phyloP scores from a whole-genome alignment of 2,797 vertebrate genomes.

The Ctenopoma multispine region DNA sequence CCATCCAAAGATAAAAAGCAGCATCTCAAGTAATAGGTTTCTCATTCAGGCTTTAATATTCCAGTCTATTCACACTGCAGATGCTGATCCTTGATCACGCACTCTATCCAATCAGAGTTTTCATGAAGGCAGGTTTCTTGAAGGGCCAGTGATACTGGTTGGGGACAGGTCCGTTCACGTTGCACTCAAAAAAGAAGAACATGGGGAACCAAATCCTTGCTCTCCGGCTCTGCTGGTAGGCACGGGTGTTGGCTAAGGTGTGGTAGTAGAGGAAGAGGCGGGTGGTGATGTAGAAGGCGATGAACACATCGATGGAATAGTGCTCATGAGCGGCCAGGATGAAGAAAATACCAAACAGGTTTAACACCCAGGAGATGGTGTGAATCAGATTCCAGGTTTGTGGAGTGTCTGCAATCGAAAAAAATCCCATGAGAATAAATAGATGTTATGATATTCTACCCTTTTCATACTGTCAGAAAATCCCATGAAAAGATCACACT shows the following conservation, averaged over 20 bases:
- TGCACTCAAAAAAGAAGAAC: constrained; percentile 99
- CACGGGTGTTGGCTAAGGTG: constrained; percentile 94
- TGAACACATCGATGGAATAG: constrained; percentile 98
- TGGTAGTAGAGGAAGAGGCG: constrained; percentile 98
- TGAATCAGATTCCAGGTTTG: constrained; percentile 97
- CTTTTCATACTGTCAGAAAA: background rate
- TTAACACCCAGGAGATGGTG: constrained; percentile 97
- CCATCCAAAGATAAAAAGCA: constrained; percentile 21
- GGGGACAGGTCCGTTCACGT: constrained; percentile 95
- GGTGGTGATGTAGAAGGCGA: constrained; percentile 98
- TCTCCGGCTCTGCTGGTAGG: constrained; percentile 94
- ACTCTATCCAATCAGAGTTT: constrained; percentile 89
- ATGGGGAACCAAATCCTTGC: constrained; percentile 98
- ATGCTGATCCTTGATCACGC: background rate
- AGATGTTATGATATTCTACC: too few relatives aligned
- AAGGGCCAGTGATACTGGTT: constrained; percentile 98
- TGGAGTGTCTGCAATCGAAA: constrained; percentile 88
- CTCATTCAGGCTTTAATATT: constrained; percentile 17
- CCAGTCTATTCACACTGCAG: constrained; percentile 13
- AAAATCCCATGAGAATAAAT: background rate
- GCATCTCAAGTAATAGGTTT: constrained; percentile 19
- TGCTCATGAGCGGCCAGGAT: constrained; percentile 98
- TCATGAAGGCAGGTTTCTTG: constrained; percentile 89
- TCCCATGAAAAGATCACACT: background rate
- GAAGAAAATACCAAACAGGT: constrained; percentile 99